phyloP scores from a whole-genome alignment of 1,140 invertebrate species.

The Cotesia glomerata region DNA sequence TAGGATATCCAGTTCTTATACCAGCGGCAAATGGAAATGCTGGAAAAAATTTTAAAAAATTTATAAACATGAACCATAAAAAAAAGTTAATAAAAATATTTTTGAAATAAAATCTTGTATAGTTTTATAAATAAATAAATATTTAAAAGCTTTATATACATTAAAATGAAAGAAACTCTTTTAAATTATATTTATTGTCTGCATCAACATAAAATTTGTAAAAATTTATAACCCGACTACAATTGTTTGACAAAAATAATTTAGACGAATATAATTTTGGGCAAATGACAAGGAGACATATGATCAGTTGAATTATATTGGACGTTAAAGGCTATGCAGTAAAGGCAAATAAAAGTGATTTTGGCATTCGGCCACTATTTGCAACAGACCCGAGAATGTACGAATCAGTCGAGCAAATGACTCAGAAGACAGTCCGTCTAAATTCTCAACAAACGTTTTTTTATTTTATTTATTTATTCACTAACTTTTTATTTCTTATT shows the following conservation, averaged over 20 bases:
- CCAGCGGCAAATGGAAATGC: conserved; percentile 71
- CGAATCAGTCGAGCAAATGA: conserved; percentile 16
- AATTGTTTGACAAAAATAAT: not conserved
- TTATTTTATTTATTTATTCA: not conserved
- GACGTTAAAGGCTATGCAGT: conserved; percentile 20
- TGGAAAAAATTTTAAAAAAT: conserved; percentile 55
- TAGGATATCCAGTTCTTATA: conserved; percentile 72
- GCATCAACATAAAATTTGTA: no score
- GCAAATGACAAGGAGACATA: conserved; percentile 2
- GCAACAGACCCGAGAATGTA: conserved; percentile 20
- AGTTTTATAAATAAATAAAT: no score
- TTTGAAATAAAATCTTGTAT: no score
- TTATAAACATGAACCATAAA: conserved; percentile 24
- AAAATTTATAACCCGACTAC: no score
- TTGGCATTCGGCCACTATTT: conserved; percentile 26
- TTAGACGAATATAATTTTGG: not conserved
- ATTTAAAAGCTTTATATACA: no score
- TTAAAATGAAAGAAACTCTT: no score
- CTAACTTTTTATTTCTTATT: not conserved
- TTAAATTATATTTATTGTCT: no score
- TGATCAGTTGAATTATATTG: conserved; percentile 21
- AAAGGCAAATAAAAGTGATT: conserved; percentile 1
- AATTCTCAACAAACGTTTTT: not conserved
- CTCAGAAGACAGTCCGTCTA: conserved; percentile 4
- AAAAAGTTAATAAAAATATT: not conserved